Evolutionary conservation across 2,888 invertebrate genomes (phyloP).

Genomic region (Phytoseiulus persimilis): DNA sequence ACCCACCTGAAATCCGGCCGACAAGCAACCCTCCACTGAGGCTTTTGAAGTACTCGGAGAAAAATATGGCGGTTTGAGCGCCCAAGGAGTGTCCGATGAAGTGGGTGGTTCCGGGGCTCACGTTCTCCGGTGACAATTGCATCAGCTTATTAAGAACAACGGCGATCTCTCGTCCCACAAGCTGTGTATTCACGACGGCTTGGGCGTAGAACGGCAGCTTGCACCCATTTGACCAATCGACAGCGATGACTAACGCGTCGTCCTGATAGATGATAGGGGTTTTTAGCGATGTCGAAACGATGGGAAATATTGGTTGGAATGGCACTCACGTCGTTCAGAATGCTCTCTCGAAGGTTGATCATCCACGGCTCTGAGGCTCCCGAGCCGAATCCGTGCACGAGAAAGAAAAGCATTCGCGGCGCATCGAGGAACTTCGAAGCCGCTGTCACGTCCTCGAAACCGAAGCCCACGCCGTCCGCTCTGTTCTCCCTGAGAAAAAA

Average conservation of each 20-base stretch:
- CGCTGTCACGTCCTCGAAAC: neutral
- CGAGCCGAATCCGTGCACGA: neutral
- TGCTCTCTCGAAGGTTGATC: neutral
- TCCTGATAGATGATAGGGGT: neutral
- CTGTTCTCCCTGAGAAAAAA: neutral
- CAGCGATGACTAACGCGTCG: constrained; percentile 39
- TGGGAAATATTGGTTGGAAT: neutral
- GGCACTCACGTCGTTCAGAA: neutral
- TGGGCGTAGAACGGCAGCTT: constrained; percentile 18
- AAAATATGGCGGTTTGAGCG: neutral
- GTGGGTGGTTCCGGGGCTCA: neutral
- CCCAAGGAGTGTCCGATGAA: neutral
- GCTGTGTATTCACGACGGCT: constrained; percentile 39
- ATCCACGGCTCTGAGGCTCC: neutral
- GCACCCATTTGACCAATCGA: constrained; percentile 40
- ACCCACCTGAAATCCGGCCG: neutral
- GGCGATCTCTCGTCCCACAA: constrained; percentile 42
- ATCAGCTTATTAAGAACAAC: constrained; percentile 38
- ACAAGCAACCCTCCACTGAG: neutral
- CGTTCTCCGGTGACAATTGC: neutral
- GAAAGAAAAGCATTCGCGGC: neutral
- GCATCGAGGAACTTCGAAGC: neutral
- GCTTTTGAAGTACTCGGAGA: neutral
- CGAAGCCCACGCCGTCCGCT: neutral
- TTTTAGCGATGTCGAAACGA: neutral